These are phyloP conservation scores for Halichondria panicea DNA, from an alignment of 37 sponge, comb jelly and placozoan genomes.

Conservation along the genomic window DNA sequence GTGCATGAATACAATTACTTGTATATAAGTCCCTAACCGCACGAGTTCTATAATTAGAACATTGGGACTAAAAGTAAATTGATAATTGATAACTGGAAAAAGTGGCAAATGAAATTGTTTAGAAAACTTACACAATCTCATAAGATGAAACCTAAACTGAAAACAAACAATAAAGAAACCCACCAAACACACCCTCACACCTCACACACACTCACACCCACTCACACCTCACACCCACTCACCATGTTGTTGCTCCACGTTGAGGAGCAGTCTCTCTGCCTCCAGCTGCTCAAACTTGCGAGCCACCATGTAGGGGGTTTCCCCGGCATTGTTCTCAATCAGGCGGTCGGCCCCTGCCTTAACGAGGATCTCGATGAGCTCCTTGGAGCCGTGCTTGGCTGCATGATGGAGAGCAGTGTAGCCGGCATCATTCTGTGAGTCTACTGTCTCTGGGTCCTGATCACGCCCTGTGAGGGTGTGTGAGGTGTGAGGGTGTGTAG, in stretches of 20 bases:
- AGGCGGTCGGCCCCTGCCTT: constrained; percentile 57
- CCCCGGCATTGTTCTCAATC: constrained; percentile 76
- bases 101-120: too few species aligned
- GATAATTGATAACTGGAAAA: too few species aligned
- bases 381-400: constrained; percentile 65
- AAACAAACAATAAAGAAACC: too few species aligned
- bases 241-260: constrained; percentile 73
- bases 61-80: too few species aligned
- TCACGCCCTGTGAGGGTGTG: constrained; percentile 20
- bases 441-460: constrained; percentile 65
- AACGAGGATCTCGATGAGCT: constrained; percentile 58
- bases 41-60: too few species aligned
- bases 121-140: too few species aligned
- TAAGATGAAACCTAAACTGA: too few species aligned
- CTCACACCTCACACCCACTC: background rate
- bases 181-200: too few species aligned
- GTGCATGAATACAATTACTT: too few species aligned
- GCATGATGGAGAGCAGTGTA: constrained; percentile 80
- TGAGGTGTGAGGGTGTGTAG: too few species aligned
- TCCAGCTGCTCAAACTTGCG: constrained; percentile 69
- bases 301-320: constrained; percentile 77
- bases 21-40: too few species aligned
- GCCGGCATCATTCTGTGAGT: constrained; percentile 74
- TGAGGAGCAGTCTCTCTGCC: constrained; percentile 58
- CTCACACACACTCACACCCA: too few species aligned